Base-by-base conservation (phyloP, 2,113 vertebrate species). In the Fregetta grallaria region DNA sequence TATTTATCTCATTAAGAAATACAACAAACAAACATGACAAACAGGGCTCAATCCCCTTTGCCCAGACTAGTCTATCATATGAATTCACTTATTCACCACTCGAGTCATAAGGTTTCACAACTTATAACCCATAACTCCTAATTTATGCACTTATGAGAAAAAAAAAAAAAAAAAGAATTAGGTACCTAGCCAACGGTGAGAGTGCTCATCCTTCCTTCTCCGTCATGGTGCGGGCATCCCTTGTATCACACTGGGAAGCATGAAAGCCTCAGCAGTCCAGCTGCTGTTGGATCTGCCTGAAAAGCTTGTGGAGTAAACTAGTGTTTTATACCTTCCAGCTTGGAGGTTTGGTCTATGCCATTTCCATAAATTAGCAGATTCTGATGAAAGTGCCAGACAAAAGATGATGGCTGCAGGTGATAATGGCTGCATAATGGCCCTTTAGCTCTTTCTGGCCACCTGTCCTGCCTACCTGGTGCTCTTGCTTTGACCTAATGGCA, bases 391-490 rank as follows among this genome's bases (percentile, higher is more conserved):
- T 36, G 36, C 38, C 67, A 36, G 38, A 36, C 38, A 23, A 44
- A 52, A 42, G 58, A 15, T 11, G 32, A 11, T 15, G 19, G 55
- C 55, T 42, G 80, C 47, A 32, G 68, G 47, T 36, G 47, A 5
- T 7, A 9, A 8, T 13, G 32, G 58, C 38, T 62, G 47, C 32
- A 12, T 19, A 5, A 11, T 4, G 3, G 47, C 47, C 45, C 15
- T 61, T 50, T 9, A 40, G 45, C 30, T 61, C 45, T 29, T 71
- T 8, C 56, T 72, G 67, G 67, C 47, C 32, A 25, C 32, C 38
- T 2, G 1, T 19, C 20, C 45, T 63, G 26, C 58, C 47, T 42
- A 4, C 8, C 0, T 3, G 3, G 45, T 6, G 2, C 49, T 45
- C 40, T 55, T 0, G 3, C 49, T 44, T 27, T 45, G 59, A 27